Base-by-base conservation (phyloP, 2,888 invertebrate genomes). In the Drosophila mimica region DNA sequence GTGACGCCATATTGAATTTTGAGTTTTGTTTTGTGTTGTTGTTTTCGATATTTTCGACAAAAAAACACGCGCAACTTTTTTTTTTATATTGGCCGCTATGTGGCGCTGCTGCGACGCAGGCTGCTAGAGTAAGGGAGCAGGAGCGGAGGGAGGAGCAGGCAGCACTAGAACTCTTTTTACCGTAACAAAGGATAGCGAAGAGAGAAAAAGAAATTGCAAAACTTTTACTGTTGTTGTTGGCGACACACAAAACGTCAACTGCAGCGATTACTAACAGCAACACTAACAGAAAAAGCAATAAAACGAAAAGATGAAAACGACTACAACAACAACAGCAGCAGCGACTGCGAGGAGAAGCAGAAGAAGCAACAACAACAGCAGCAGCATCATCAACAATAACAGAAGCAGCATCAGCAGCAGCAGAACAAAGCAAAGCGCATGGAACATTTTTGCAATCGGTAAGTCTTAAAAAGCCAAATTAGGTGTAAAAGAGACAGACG, bases 371-470 rank as follows among this genome's bases (percentile, higher is more conserved):
- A 56, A 60, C 60, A 59, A 30, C 53, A 52, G 17, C 8, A 49
- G 31, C 59, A 53, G 31, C 8, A 53, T 31, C 59, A 61, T 43
- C 61, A 66, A 67, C 64, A 60, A 51, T 53, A 60, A 59, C 65
- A 38, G 36, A 25, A 54, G 20, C 46, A 52, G 38, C 38, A 54
- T 48, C 54, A 65, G 46, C 59, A 68, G 28, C 67, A 63, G 54
- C 74, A 67, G 57, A 48, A 69, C 75, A 71, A 63, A 73, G 62
- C 58, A 58, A 73, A 80, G 66, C 59, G 58, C 66, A 82, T 88
- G 91, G 80, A 90, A 83, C 80, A 83, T 87, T 73, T 79, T 81
- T 74, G 76, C 87, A 71, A 90, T 91, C 77, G 91, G 91, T 91
- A 74, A 92, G 91, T 91, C 61, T n/a, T 20, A 17, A 38, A 40